Evolutionary conservation across 2,888 invertebrate species (phyloP).

Genomic region (Sabellastarte sp.): DNA sequence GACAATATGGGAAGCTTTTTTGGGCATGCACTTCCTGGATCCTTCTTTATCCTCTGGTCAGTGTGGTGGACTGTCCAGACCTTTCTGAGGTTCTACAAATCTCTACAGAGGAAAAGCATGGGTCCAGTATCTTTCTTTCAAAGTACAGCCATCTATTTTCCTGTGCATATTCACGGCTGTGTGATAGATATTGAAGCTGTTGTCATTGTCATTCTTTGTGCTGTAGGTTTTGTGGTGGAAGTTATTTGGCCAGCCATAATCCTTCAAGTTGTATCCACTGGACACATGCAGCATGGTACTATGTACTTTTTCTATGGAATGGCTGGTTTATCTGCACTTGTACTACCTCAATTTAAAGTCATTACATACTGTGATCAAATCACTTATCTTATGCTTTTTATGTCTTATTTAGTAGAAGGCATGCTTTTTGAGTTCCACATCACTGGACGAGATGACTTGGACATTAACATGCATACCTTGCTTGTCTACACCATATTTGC

Average conservation of each 20-base stretch:
- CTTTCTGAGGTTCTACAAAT: not conserved
- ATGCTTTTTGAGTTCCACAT: not conserved
- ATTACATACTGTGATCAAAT: not conserved
- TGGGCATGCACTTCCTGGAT: not conserved
- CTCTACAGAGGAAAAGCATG: not conserved
- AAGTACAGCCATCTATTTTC: not conserved
- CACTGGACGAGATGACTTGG: not conserved
- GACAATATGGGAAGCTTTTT: not conserved
- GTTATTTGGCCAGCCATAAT: no score
- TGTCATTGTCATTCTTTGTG: not conserved
- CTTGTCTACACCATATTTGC: not conserved
- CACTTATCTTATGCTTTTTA: not conserved
- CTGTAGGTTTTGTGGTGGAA: not conserved
- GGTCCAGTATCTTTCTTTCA: no score
- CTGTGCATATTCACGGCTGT: not conserved
- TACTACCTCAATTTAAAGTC: not conserved
- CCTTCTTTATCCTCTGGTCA: not conserved
- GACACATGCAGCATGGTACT: not conserved
- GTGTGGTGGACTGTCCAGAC: not conserved
- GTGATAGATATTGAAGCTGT: not conserved
- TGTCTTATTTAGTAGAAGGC: not conserved
- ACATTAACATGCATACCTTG: not conserved
- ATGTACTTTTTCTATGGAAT: not conserved
- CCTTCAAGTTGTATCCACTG: no score
- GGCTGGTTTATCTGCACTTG: not conserved